These are phyloP conservation scores for Hyposmocoma kahamanoa DNA, from an alignment of 1,140 invertebrate species.

Conservation along the genomic window DNA sequence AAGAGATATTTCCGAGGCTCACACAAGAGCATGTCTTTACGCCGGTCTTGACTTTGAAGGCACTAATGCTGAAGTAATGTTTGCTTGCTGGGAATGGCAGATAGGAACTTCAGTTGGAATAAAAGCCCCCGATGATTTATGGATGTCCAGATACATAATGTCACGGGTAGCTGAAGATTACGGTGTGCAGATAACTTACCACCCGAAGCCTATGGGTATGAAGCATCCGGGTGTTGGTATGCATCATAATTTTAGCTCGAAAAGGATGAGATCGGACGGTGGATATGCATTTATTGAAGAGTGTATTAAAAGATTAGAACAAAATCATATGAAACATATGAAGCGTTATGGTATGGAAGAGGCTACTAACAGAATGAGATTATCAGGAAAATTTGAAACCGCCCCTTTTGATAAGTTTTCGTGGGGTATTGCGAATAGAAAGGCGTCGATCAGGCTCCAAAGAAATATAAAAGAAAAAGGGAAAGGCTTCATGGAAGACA, in stretches of 20 bases:
- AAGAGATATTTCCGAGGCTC: slow-evolving; percentile 90
- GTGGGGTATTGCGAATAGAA: slow-evolving; percentile 84
- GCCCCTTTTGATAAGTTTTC: slow-evolving; percentile 89
- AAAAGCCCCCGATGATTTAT: slow-evolving; percentile 90
- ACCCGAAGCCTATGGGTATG: slow-evolving; percentile 91
- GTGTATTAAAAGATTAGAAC: slow-evolving; percentile 87
- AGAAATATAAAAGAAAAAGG: slow-evolving; percentile 88
- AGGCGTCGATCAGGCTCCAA: slow-evolving; percentile 87
- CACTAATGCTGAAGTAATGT: slow-evolving; percentile 98
- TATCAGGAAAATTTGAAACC: slow-evolving; percentile 92
- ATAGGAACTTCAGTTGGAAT: slow-evolving; percentile 91
- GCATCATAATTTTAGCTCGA: slow-evolving; percentile 93
- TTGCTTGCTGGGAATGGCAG: slow-evolving; percentile 84
- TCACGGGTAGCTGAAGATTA: slow-evolving; percentile 93
- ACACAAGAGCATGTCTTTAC: slow-evolving; percentile 83
- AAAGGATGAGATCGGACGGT: slow-evolving; percentile 87
- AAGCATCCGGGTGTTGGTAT: slow-evolving; percentile 97
- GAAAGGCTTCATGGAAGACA: slow-evolving; percentile 94
- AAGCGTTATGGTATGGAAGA: slow-evolving; percentile 90
- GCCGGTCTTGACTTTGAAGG: slow-evolving; percentile 93
- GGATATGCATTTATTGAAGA: slow-evolving; percentile 84
- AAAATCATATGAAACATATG: slow-evolving; percentile 91
- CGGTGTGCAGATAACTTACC: slow-evolving; percentile 88
- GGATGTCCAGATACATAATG: slow-evolving; percentile 91
- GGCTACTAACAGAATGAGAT: slow-evolving; percentile 86